phyloP scores from a whole-genome alignment of 2,113 vertebrate genomes.

The Hippocampus barbouri region DNA sequence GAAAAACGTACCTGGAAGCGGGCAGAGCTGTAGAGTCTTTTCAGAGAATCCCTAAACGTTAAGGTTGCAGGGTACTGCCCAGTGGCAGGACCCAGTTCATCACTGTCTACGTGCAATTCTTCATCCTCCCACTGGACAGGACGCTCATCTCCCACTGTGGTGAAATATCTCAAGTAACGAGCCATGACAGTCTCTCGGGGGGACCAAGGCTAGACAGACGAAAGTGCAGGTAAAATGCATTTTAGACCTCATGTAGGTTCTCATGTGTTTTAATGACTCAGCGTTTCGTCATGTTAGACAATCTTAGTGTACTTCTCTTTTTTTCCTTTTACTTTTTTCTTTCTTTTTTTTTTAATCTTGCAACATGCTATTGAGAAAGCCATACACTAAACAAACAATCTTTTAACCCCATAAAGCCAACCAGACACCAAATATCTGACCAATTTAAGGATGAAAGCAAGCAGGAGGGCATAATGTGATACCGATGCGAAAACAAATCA shows the following conservation, averaged over 20 bases:
- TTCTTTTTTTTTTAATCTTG: not conserved
- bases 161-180: slow-evolving; percentile 84
- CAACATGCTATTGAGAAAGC: slow-evolving; percentile 25
- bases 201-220: not conserved
- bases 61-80: slow-evolving; percentile 1
- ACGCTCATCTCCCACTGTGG: slow-evolving; percentile 80
- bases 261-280: not conserved
- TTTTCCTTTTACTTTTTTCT: not conserved
- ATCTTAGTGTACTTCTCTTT: slow-evolving; percentile 50
- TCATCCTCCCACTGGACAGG: slow-evolving; percentile 73
- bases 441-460: no score
- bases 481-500: no score
- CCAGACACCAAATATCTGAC: not conserved
- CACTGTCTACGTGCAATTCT: slow-evolving; percentile 48
- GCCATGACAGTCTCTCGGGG: slow-evolving; percentile 70
- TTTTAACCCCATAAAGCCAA: not conserved
- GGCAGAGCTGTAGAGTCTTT: slow-evolving; percentile 77
- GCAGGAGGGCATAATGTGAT: no score
- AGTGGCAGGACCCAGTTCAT: slow-evolving; percentile 49
- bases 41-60: slow-evolving; percentile 76
- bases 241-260: not conserved
- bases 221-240: not conserved
- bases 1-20: slow-evolving; percentile 81
- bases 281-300: slow-evolving; percentile 23
- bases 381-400: not conserved